Evolutionary conservation across 53 echinoderm and acorn worm genomes (phyloP), one percentile per base, ranked within the genome.

Genomic region (Paracentrotus lividus): DNA sequence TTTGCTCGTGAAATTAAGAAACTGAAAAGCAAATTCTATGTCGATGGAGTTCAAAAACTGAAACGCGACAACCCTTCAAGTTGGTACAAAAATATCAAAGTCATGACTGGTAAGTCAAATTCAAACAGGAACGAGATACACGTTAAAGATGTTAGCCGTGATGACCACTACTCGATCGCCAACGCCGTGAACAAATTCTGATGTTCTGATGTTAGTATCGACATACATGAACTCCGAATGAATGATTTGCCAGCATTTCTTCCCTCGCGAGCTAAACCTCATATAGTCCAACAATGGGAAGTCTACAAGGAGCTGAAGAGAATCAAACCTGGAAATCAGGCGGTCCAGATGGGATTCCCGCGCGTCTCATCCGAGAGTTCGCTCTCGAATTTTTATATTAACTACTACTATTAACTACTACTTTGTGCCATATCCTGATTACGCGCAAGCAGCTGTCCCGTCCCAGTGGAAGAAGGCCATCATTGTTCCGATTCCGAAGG

Each of bases 381-480:
- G 26, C 60, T 26, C 24, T 60, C 60, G 24, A n/a, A n/a, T n/a
- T n/a, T n/a, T n/a, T n/a, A n/a, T n/a, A n/a, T n/a, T n/a, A n/a
- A n/a, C n/a, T n/a, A n/a, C n/a, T n/a, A n/a, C n/a, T 60, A 6
- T 26, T 60, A n/a, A 26, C 60, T 26, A 60, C n/a, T 6, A 24
- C 60, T 24, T 60, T 26, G 60, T 60, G 60, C 26, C 60, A 60
- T 8, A 60, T 60, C 26, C 60, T 60, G 7, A 60, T n/a, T 60
- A 24, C 24, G n/a, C 21, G 1, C 55, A 84, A 21, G 88, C 49
- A 3, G 9, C 23, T 13, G 84, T 95, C 6, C 95, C 95, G 2
- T 23, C 23, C 23, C 64, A 93, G 51, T 93, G 95, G 93, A 95
- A 95, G 61, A 88, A 51, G 49, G 84, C 95, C 14, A 66, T 49